Evolutionary conservation across 2,113 vertebrate genomes (phyloP).

Genomic region (Odontesthes bonariensis): DNA sequence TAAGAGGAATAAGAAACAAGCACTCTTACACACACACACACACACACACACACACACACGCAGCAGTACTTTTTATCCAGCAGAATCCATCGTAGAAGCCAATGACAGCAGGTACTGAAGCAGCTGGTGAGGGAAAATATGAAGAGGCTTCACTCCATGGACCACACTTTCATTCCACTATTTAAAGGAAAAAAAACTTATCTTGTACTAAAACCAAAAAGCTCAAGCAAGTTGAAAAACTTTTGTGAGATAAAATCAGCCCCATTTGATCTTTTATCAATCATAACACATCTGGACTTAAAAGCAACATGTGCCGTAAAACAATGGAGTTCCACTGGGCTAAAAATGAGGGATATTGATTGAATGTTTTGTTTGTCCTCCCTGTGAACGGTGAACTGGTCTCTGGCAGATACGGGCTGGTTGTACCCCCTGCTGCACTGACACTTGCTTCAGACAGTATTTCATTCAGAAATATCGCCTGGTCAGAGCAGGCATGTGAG

Average conservation of each 20-base stretch:
- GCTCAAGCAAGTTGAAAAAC: background rate
- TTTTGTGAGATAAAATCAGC: background rate
- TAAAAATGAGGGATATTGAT: slow-evolving; percentile 2
- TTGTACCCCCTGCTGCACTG: too few species aligned
- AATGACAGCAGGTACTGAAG: slow-evolving; percentile 52
- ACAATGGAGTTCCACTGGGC: slow-evolving; percentile 3
- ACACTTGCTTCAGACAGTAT: background rate
- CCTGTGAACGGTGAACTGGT: slow-evolving; percentile 37
- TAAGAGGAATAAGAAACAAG: background rate
- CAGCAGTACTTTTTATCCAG: slow-evolving; percentile 62
- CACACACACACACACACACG: slow-evolving; percentile 15
- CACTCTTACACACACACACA: background rate
- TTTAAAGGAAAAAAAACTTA: background rate
- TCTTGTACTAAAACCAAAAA: slow-evolving; percentile 9
- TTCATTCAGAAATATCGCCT: background rate
- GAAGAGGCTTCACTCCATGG: slow-evolving; percentile 28
- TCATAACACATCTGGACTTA: slow-evolving; percentile 10
- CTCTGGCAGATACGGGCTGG: slow-evolving; percentile 7
- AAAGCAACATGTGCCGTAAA: slow-evolving; percentile 47
- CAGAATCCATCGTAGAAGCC: slow-evolving; percentile 49
- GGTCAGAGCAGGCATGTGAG: background rate
- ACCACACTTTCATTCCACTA: too few species aligned
- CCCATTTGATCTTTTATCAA: slow-evolving; percentile 26
- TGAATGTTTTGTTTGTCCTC: slow-evolving; percentile 31
- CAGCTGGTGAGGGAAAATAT: slow-evolving; percentile 27